These are phyloP conservation scores for Antitype chi DNA, from an alignment of 2,888 invertebrate species.

Conservation along the genomic window DNA sequence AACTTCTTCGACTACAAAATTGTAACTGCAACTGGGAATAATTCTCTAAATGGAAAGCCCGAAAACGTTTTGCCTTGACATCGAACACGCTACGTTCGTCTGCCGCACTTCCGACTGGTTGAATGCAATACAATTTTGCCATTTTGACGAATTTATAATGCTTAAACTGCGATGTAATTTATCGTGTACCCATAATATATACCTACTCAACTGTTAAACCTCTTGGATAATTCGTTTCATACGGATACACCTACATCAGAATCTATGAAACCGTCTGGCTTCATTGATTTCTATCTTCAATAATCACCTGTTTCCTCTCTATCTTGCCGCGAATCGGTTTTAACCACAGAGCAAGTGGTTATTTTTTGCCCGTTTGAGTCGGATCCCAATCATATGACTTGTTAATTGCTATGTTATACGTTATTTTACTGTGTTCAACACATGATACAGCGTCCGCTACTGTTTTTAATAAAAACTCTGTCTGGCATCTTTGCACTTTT, in stretches of 20 bases:
- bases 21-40: not conserved
- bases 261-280: constrained; percentile 18
- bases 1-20: not conserved
- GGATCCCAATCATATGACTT: constrained; percentile 52
- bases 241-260: constrained; percentile 20
- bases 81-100: constrained; percentile 32
- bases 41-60: constrained; percentile 12
- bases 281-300: constrained; percentile 48
- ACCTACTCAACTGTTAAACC: not conserved
- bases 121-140: constrained; percentile 16
- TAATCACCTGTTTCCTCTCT: constrained; percentile 48
- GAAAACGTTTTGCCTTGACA: constrained; percentile 22
- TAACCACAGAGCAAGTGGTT: constrained; percentile 31
- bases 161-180: not conserved
- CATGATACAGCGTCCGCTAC: constrained; percentile 52
- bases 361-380: constrained; percentile 39
- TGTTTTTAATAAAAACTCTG: constrained; percentile 46
- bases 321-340: constrained; percentile 45
- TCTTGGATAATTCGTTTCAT: constrained; percentile 21
- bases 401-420: constrained; percentile 48
- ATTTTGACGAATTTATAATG: constrained; percentile 3
- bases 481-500: constrained; percentile 39
- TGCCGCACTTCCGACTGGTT: constrained; percentile 34
- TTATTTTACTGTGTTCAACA: constrained; percentile 42
- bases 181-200: constrained; percentile 7